Base-by-base conservation (phyloP, 1,140 invertebrate genomes). In the Drosophila bocki region DNA sequence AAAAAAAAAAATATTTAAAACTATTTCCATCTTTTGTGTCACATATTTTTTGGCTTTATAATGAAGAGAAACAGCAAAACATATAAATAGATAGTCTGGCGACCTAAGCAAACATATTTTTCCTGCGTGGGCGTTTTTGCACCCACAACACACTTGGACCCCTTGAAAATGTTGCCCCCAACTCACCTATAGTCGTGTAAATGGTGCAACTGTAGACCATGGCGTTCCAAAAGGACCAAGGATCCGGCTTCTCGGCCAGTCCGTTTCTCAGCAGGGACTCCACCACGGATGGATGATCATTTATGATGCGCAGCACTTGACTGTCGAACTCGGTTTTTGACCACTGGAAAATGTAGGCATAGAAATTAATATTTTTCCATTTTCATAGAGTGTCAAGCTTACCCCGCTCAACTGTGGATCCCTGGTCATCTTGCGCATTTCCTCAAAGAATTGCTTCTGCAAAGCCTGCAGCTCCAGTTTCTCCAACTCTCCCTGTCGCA, bases 171-270 rank as follows among this genome's bases (percentile, higher is more conserved):
- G 5, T 4, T 4, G 1, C 42, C 22, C 26, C 1, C 9, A 15
- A 93, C 95, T 95, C 84, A 98, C 98, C 98, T 82, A 99, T 99
- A 4, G 98, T 99, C 1, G 98, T 99, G 85, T 97, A 98, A 78
- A 99, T 96, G 8, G 98, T 99, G 42, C 97, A 96, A 68, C 97
- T 97, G 91, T 97, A 99, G 91, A 98, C 98, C 78, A 99, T 95
- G 1, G 98, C 95, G 83, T 98, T 98, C 96, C 96, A 97, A 91
- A 98, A 98, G 13, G 96, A 95, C 98, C 98, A 99, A 0, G 95
- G 94, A 77, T 94, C 94, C n/a, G 62, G 33, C n/a, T 67, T 65
- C 5, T 64, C 51, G n/a, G 57, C 69, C 29, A 83, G 22, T n/a
- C 64, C 37, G 0, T 78, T 65, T 9, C 80, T 62, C 6, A 91